Evolutionary conservation across 2,797 vertebrate genomes (phyloP), one percentile per base, ranked within the genome.

Genomic region (Eleutherodactylus coqui): DNA sequence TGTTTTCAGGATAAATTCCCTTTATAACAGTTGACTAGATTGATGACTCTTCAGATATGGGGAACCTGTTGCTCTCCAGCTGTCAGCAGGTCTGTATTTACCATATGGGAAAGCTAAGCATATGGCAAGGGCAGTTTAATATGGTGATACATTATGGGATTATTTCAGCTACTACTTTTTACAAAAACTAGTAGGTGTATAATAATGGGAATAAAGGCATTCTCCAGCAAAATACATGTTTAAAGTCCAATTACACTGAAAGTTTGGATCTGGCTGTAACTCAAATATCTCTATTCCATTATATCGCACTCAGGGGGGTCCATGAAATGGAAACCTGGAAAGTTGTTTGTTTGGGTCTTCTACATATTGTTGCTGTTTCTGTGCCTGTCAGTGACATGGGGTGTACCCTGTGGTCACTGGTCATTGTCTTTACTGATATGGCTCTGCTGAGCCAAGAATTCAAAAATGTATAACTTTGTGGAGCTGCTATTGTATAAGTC

Each of bases 1-100:
- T 76, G 34, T 34, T 38, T 69, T 64, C 21, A 38, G 51, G 27
- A 81, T 38, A 53, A 36, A 69, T 51, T 81, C 45, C 29, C 62
- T 69, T 81, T 81, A 38, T 47, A 51, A 19, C 14, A 51, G 13
- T 69, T 81, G 3, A 58, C 34, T 58, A 36, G 29, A 34, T 43
- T 5, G 13, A 21, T 53, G 1, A 0, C 36, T 27, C 21, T 72
- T 9, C 6, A 45, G 21, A 55, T 11, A 1, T 43, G 10, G 19
- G 38, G 24, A 34, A 76, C 38, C 29, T 51, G 8, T 32, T 13
- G 14, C 51, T n/a, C 53, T 41, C 4, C 36, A 14, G 51, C 24
- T 78, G 21, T 58, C 41, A n/a, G 21, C 34, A 70, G 27, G 14
- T n/a, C 27, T 75, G 43, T 49, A 49, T 17, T 49, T 45, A 27